Evolutionary conservation across 2,113 vertebrate species (phyloP).

Genomic region (Pseudopodoces humilis): DNA sequence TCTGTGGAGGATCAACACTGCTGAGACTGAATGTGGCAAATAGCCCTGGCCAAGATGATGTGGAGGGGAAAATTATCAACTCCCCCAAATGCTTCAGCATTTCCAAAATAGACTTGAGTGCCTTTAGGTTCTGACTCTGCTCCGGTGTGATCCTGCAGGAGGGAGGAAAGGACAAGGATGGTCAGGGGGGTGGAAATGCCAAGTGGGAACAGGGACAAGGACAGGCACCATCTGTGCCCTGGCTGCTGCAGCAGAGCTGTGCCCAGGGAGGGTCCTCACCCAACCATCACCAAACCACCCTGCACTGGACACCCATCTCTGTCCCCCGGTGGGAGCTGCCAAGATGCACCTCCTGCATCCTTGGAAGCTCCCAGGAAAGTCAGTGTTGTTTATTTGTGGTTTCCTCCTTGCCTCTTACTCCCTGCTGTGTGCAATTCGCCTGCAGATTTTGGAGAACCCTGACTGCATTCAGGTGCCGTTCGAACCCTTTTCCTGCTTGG

Average conservation of each 20-base stretch:
- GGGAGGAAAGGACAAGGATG: background rate
- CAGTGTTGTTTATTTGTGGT: fast-evolving
- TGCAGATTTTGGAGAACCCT: fast-evolving
- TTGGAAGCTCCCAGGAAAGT: background rate
- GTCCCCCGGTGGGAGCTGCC: background rate
- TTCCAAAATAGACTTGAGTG: background rate
- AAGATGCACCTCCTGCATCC: background rate
- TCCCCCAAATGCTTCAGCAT: background rate
- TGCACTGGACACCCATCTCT: fast-evolving
- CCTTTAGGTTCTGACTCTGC: fast-evolving
- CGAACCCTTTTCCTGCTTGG: background rate
- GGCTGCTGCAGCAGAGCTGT: fast-evolving
- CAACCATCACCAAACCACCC: fast-evolving
- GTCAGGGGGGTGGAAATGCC: background rate
- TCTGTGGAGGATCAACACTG: background rate
- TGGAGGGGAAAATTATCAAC: background rate
- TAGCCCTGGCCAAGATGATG: background rate
- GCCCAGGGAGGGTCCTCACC: background rate
- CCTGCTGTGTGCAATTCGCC: background rate
- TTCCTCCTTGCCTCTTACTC: background rate
- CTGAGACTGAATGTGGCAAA: background rate
- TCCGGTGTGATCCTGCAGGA: background rate
- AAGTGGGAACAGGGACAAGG: background rate
- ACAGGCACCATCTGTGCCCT: background rate
- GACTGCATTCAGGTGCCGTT: fast-evolving